These are phyloP conservation scores for Ophion ventricosus DNA, from an alignment of 2,888 invertebrate species.

Conservation along the genomic window DNA sequence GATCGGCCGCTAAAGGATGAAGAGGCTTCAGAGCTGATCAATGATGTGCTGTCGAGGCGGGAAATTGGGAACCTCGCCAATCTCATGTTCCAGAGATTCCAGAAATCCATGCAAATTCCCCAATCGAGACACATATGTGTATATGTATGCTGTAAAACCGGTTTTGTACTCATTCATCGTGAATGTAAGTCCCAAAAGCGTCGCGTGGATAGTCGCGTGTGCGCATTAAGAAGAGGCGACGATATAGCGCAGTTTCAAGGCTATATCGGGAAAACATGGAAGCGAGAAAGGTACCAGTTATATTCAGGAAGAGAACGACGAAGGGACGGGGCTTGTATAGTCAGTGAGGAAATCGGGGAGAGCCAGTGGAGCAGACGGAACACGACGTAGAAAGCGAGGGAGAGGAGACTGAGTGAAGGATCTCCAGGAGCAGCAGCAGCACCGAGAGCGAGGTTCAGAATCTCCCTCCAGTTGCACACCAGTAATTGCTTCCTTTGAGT, in stretches of 20 bases:
- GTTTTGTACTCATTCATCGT: not conserved
- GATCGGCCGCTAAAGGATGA: slow-evolving; percentile 29
- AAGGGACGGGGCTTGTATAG: slow-evolving; percentile 27
- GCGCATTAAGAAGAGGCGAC: not conserved
- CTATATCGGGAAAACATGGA: slow-evolving; percentile 48
- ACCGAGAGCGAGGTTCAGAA: slow-evolving; percentile 67
- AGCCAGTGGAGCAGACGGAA: slow-evolving; percentile 31
- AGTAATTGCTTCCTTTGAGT: slow-evolving; percentile 84
- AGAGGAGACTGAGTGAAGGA: slow-evolving; percentile 36
- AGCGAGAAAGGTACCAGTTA: slow-evolving; percentile 55
- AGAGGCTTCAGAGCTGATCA: not conserved
- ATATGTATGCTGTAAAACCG: not conserved
- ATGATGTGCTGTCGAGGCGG: slow-evolving; percentile 9
- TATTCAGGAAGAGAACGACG: slow-evolving; percentile 38
- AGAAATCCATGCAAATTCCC: slow-evolving; percentile 13
- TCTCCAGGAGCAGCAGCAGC: slow-evolving; percentile 43
- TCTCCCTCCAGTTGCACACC: slow-evolving; percentile 79
- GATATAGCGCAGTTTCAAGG: slow-evolving; percentile 2
- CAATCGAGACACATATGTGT: not conserved
- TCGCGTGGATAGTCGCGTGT: slow-evolving; percentile 1
- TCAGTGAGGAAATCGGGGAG: slow-evolving; percentile 15
- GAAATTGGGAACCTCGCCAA: slow-evolving; percentile 3
- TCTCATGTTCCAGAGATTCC: not conserved
- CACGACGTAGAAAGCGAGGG: slow-evolving; percentile 37
- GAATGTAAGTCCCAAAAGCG: not conserved